phyloP scores from a whole-genome alignment of 2,113 vertebrate genomes.

The Stigmatopora argus region DNA sequence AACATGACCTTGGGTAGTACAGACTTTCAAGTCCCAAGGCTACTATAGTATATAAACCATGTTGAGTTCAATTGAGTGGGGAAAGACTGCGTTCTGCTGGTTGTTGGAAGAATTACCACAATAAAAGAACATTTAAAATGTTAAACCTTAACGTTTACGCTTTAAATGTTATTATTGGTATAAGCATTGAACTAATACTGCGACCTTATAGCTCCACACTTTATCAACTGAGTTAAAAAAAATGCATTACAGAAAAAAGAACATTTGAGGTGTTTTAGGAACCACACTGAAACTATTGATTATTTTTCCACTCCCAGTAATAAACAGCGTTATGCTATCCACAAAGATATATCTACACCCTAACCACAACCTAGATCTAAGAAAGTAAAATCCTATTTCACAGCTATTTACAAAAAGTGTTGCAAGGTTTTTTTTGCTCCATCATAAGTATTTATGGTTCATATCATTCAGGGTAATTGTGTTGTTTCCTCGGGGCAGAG shows the following conservation, averaged over 20 bases:
- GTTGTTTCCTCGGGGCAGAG: background rate
- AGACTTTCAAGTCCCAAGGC: background rate
- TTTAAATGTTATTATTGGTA: too few relatives aligned
- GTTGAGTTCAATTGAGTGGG: constrained; percentile 26
- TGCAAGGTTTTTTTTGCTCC: background rate
- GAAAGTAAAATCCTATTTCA: background rate
- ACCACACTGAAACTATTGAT: background rate
- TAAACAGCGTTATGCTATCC: background rate
- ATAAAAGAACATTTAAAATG: background rate
- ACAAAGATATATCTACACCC: background rate
- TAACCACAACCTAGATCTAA: background rate
- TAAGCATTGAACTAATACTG: too few relatives aligned
- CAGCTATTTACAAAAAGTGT: background rate
- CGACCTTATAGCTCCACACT: too few relatives aligned
- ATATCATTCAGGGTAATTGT: background rate
- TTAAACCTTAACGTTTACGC: background rate
- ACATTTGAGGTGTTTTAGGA: background rate
- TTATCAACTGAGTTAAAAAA: too few relatives aligned
- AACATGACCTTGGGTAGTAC: too few relatives aligned
- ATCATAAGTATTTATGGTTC: background rate
- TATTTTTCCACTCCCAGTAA: background rate
- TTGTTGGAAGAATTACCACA: constrained; percentile 33
- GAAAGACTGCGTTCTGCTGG: constrained; percentile 61
- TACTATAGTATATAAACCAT: constrained; percentile 19
- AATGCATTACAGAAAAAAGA: too few relatives aligned